A percentile compares a stretch with the other conserved stretches of the same genome.
Conservation (phyloP, 2,113 vertebrate genomes). For the Echinops telfairi region DNA sequence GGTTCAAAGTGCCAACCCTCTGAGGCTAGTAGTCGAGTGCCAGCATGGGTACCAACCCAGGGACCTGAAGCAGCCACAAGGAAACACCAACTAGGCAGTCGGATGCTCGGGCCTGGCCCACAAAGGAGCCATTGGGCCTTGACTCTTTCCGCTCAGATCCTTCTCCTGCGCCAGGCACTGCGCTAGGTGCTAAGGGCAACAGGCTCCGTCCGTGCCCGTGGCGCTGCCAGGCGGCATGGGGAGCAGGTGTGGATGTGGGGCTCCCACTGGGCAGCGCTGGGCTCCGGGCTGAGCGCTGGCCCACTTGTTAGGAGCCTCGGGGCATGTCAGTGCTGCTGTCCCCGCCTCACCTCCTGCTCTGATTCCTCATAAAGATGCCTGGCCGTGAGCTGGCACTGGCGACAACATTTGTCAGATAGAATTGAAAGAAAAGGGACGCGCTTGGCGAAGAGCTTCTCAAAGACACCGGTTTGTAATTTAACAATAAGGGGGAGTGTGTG, state of each 20-base stretch:
- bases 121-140: background rate
- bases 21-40: background rate
- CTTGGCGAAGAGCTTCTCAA: constrained; percentile 52
- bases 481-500: background rate
- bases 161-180: background rate
- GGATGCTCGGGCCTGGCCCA: background rate
- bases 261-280: background rate
- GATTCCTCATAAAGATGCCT: background rate
- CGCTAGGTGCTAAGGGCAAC: no score
- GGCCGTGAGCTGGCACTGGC: background rate
- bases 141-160: background rate
- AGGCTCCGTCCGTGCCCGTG: no score
- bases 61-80: background rate
- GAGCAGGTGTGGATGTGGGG: background rate
- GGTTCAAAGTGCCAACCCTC: background rate
- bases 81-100: background rate
- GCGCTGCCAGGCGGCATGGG: background rate
- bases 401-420: constrained; percentile 41
- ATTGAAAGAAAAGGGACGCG: constrained; percentile 47
- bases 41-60: background rate
- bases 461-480: constrained; percentile 22
- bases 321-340: background rate
- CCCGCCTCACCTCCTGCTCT: background rate
- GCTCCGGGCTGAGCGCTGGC: background rate
- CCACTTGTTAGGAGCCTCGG: background rate